Percentiles rank a stretch among this genome's conserved stretches.
phyloP scores from a whole-genome alignment of 1,140 invertebrate genomes.

The Macrobrachium nipponense region DNA sequence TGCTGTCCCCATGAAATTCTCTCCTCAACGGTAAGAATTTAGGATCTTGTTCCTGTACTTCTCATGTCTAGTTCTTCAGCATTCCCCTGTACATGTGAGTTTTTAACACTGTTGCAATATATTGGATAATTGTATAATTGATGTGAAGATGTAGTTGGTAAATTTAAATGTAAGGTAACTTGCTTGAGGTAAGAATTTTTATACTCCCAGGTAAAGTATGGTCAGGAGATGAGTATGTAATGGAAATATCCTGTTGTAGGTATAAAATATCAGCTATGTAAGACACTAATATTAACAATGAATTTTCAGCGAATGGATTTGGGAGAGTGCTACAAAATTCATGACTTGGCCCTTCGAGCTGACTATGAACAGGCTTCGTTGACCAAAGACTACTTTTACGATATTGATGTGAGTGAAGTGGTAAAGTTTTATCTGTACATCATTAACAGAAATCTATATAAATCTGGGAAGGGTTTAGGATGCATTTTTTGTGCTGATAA shows the following conservation, averaged over 20 bases:
- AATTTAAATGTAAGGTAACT: not conserved
- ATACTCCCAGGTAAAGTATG: no score
- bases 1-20: conserved; percentile 99
- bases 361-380: conserved; percentile 95
- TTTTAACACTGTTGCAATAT: conserved; percentile 5
- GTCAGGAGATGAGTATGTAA: no score
- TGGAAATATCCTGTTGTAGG: no score
- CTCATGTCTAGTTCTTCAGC: not conserved
- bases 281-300: not conserved
- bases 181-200: no score
- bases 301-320: conserved; percentile 94
- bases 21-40: conserved; percentile 90
- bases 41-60: conserved; percentile 53
- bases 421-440: no score
- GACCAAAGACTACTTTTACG: conserved; percentile 95
- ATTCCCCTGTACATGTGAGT: no score
- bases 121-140: not conserved
- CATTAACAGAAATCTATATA: no score
- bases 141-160: not conserved
- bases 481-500: not conserved
- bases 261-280: not conserved
- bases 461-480: no score
- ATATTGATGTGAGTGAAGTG: conserved; percentile 90
- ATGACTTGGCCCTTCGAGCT: conserved; percentile 96
- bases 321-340: conserved; percentile 97